Evolutionary conservation across 2,113 vertebrate species (phyloP), one percentile per base, ranked within the genome.

Genomic region (Tetrao urogallus): DNA sequence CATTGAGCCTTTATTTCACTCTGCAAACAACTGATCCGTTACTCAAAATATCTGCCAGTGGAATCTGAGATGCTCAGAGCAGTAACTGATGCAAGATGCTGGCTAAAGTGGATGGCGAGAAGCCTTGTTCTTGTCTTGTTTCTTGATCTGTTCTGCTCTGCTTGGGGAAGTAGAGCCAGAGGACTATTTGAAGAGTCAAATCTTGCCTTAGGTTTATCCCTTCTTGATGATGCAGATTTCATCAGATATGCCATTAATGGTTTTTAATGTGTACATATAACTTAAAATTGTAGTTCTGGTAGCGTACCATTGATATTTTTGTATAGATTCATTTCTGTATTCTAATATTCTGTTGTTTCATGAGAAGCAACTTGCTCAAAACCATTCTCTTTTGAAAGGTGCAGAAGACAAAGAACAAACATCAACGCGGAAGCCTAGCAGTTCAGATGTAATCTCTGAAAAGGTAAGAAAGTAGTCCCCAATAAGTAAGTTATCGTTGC

Each of bases 401-500:
- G 56, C 93, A 89, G 97, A 98, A 95, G 97, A 97, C 60, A 98
- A 97, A 90, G 98, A 98, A 80, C 97, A 98, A 94, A 96, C 94
- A 61, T 96, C 97, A 93, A 83, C 36, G 6, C 94, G 97, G 95
- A 98, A 97, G 75, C 83, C 97, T 82, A 97, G 95, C 87, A 67
- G 88, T 94, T 98, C 97, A 54, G 97, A 98, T 96, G 82, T 89
- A 91, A 54, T 94, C 43, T 97, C 97, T 95, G 98, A 98, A 96
- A 98, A 98, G 97, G 97, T 98, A 97, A 96, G 95, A n/a, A 89
- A n/a, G 20, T 60, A 24, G 43, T 95, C 7, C 8, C 84, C 13
- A 0, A 0, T 57, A 38, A 21, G 12, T 80, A 25, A 70, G 43
- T 17, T 28, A 8, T 80, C 52, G 87, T 63, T 82, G 27, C 24